These are phyloP conservation scores for Capitulum mitella DNA, from an alignment of 2,888 invertebrate species.

Conservation along the genomic window DNA sequence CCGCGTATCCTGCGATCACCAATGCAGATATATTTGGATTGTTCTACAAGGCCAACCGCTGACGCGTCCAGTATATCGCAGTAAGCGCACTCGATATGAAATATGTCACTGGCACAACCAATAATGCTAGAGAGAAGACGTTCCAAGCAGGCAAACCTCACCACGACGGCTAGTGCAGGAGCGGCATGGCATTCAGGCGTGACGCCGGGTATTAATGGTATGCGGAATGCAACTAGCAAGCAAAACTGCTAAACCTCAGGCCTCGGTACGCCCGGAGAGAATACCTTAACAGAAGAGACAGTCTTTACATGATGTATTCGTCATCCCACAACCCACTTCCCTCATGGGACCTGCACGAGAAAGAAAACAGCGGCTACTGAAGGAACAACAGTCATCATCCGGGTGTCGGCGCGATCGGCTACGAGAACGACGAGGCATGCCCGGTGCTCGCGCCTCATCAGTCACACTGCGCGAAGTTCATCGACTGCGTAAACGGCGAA, in stretches of 20 bases:
- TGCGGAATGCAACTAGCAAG: constrained; percentile 3
- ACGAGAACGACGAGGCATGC: constrained; percentile 1
- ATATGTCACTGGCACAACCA: not conserved
- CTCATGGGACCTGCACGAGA: constrained; percentile 14
- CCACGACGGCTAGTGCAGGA: not conserved
- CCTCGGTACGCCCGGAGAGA: not conserved
- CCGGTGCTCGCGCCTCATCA: not conserved
- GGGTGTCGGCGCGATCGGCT: not conserved
- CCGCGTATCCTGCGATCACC: too few relatives aligned
- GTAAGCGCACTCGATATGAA: not conserved
- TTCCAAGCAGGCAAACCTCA: not conserved
- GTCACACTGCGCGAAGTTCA: not conserved
- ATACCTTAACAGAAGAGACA: constrained; percentile 11
- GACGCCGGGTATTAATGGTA: not conserved
- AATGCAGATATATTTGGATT: not conserved
- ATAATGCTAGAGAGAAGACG: not conserved
- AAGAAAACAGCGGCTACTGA: not conserved
- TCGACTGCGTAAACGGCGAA: not conserved
- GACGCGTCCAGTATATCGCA: not conserved
- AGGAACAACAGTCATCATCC: not conserved
- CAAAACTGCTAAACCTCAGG: not conserved
- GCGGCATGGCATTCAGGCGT: not conserved
- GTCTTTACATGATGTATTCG: constrained; percentile 7
- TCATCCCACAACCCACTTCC: constrained; percentile 15
- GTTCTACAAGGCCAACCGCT: not conserved